A percentile compares a stretch with the other conserved stretches of the same genome.
Conservation (phyloP, 2,888 invertebrate species). For the Ochropleura leucogaster region DNA sequence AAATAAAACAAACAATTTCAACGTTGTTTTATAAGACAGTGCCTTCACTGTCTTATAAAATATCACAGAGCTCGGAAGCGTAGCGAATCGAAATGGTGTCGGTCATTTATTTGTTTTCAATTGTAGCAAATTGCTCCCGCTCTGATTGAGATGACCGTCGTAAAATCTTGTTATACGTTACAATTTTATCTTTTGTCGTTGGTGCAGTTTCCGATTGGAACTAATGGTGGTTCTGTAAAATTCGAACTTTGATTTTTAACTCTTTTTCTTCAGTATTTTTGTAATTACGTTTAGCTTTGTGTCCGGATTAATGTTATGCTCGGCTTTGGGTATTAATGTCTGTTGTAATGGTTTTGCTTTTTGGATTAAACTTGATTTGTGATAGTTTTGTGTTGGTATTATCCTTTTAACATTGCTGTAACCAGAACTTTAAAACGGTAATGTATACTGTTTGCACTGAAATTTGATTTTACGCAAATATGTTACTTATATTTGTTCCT, state of each 20-base stretch:
- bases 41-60: conserved; percentile 46
- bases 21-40: conserved; percentile 7
- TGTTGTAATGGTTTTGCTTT: conserved; percentile 26
- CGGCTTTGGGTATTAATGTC: conserved; percentile 31
- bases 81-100: conserved; percentile 72
- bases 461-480: neutral
- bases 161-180: conserved; percentile 77
- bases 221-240: conserved; percentile 67
- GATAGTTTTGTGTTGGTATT: conserved; percentile 6
- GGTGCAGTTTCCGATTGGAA: conserved; percentile 65
- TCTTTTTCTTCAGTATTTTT: conserved; percentile 55
- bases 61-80: conserved; percentile 62
- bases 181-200: conserved; percentile 72
- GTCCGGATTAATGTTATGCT: conserved; percentile 42
- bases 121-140: conserved; percentile 83
- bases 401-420: neutral
- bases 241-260: conserved; percentile 56
- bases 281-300: conserved; percentile 59
- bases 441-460: neutral
- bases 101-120: conserved; percentile 85
- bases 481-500: neutral
- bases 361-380: conserved; percentile 45
- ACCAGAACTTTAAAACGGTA: neutral
- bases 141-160: conserved; percentile 81
- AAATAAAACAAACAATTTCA: conserved; percentile 33